These are phyloP conservation scores for Chloromyia formosa DNA, from an alignment of 2,888 invertebrate species.

Conservation along the genomic window DNA sequence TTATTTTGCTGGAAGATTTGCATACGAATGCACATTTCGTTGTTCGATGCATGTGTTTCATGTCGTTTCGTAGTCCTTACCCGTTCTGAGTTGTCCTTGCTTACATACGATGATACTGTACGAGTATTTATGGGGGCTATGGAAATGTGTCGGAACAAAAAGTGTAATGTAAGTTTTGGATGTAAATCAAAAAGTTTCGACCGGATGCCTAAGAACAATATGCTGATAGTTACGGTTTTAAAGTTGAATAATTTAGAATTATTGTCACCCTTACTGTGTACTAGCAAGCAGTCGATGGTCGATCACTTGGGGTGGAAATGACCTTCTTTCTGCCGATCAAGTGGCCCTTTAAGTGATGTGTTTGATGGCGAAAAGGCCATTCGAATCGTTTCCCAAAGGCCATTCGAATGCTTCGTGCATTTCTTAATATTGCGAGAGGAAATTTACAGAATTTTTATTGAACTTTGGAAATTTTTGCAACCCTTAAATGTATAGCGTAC, in stretches of 20 bases:
- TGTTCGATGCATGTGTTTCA: constrained; percentile 37
- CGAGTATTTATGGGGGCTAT: neutral
- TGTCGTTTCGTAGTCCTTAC: neutral
- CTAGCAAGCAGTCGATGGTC: neutral
- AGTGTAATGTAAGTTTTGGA: constrained; percentile 7
- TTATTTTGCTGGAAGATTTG: constrained; percentile 27
- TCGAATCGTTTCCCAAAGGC: too few species aligned
- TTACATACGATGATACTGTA: neutral
- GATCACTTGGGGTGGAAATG: too few species aligned
- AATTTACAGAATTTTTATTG: too few species aligned
- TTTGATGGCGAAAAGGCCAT: too few species aligned
- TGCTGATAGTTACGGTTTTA: constrained; percentile 10
- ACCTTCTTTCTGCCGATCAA: too few species aligned
- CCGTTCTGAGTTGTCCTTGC: neutral
- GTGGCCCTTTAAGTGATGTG: too few species aligned
- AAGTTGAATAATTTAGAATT: constrained; percentile 10
- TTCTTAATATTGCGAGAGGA: too few species aligned
- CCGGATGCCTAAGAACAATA: constrained; percentile 10
- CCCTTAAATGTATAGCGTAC: too few species aligned
- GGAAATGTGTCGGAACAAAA: neutral
- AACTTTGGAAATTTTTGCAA: too few species aligned
- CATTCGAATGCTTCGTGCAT: too few species aligned
- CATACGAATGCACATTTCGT: constrained; percentile 33
- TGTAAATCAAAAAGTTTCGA: constrained; percentile 2
- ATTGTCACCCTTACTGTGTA: neutral